phyloP scores from a whole-genome alignment of 2,113 vertebrate species.

The Vidua chalybeata region DNA sequence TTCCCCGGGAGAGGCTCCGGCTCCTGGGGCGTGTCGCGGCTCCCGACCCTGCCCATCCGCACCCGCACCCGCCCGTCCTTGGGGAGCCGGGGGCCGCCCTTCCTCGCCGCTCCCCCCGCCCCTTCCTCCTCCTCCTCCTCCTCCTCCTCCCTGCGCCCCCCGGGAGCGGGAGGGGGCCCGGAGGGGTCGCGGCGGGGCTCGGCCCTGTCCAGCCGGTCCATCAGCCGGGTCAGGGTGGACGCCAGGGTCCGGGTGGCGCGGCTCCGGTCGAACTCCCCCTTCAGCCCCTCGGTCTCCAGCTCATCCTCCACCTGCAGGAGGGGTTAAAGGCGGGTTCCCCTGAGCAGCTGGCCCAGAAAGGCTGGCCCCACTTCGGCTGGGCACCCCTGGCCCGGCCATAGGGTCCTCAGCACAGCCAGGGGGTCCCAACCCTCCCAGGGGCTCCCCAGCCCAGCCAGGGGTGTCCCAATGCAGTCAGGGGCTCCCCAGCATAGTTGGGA shows the following conservation, averaged over 20 bases:
- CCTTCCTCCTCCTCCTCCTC: conserved; percentile 40
- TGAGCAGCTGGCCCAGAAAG: too few relatives aligned
- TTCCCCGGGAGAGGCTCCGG: background rate
- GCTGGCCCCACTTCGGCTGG: too few relatives aligned
- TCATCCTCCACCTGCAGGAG: conserved; percentile 80
- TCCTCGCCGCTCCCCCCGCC: conserved; percentile 7
- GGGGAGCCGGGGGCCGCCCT: conserved; percentile 51
- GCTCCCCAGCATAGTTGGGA: background rate
- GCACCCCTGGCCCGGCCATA: background rate
- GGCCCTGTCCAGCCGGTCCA: conserved; percentile 83
- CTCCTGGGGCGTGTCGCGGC: background rate
- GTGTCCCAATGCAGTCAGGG: background rate
- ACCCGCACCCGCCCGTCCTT: conserved; percentile 82
- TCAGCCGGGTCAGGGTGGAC: conserved; percentile 87
- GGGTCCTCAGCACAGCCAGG: background rate
- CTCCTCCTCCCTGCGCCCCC: background rate
- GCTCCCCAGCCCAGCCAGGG: background rate
- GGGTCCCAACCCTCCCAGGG: background rate
- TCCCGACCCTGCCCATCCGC: conserved; percentile 87
- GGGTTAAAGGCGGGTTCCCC: too few relatives aligned
- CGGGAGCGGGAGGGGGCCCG: background rate
- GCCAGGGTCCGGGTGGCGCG: conserved; percentile 88
- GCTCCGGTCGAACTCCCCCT: conserved; percentile 89
- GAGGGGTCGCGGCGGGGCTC: background rate
- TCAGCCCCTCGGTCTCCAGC: conserved; percentile 86